Evolutionary conservation across 1,140 invertebrate species (phyloP), one percentile per base, ranked within the genome.

Genomic region (Drosophila virilis): DNA sequence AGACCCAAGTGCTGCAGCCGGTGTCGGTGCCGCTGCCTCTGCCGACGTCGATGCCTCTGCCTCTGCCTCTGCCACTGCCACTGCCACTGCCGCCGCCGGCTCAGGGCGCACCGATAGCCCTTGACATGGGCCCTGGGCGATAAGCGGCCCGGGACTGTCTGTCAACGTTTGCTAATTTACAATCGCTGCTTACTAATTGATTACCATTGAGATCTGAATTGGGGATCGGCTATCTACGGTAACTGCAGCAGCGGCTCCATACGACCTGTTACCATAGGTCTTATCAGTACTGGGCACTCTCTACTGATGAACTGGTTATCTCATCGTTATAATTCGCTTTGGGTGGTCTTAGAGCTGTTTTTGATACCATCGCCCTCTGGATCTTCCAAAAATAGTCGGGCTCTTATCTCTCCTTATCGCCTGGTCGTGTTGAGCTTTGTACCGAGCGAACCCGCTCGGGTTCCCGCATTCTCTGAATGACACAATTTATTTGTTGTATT

Each of bases 131-230:
- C 9, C 38, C 51, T 28, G 13, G 43, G 66, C 62, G 71, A 78
- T 77, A 72, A 42, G 73, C 28, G 35, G 7, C 6, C 17, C 38
- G 13, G 13, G 15, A 17, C 17, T 43, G 55, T 72, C 67, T 65
- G 51, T 78, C 65, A 83, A 62, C 46, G 43, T 68, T 83, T 64
- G 77, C 84, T 89, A 88, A 86, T 86, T 88, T 89, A 66, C 72
- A 82, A 62, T 71, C 71, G 33, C 17, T 73, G 58, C 74, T 78
- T 74, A 81, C 84, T 89, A 88, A 88, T 88, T 88, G 84, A 83
- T 89, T 89, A 75, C 67, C 54, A 66, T 70, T 54, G 40, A 8
- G 28, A n/a, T 15, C 8, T 12, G 1, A 67, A 22, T 17, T 52
- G 7, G 42, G 38, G 10, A 17, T 32, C 12, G 12, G 28, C 12